Evolutionary conservation across 1,140 invertebrate genomes (phyloP).

Genomic region (Drosophila setifemur): DNA sequence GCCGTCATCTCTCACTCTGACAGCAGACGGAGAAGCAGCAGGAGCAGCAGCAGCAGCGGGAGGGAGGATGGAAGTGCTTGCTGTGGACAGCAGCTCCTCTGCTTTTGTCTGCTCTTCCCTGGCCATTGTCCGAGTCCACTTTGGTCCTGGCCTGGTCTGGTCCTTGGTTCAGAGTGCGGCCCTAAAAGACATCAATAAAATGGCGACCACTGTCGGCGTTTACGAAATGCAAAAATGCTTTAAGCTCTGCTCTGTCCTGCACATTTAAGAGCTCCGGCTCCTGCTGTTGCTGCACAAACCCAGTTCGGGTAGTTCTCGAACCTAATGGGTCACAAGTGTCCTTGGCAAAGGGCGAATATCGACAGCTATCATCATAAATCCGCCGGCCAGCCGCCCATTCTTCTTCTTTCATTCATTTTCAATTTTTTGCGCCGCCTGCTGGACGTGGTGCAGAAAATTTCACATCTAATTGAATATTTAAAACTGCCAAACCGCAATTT

Average conservation of each 20-base stretch:
- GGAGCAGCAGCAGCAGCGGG: neutral
- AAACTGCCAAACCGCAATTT: conserved; percentile 81
- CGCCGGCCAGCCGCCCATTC: neutral
- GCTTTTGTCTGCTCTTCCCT: neutral
- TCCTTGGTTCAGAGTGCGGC: conserved; percentile 45
- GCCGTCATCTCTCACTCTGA: conserved; percentile 39
- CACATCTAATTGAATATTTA: conserved; percentile 82
- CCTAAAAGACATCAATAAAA: conserved; percentile 71
- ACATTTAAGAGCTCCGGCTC: conserved; percentile 13
- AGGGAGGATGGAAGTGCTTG: conserved; percentile 11
- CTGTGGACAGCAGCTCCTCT: conserved; percentile 27
- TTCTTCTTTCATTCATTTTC: conserved; percentile 27
- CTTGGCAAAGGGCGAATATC: conserved; percentile 50
- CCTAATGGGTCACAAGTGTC: conserved; percentile 25
- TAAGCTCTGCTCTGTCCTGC: conserved; percentile 17
- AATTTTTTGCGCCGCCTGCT: conserved; percentile 30
- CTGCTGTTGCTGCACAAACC: neutral
- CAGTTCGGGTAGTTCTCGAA: too few relatives aligned
- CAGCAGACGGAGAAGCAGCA: conserved; percentile 34
- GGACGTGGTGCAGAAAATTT: conserved; percentile 64
- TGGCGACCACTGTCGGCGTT: conserved; percentile 33
- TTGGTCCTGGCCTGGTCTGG: conserved; percentile 29
- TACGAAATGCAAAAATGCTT: conserved; percentile 27
- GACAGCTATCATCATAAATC: conserved; percentile 51
- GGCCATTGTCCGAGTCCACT: conserved; percentile 24